A percentile compares a stretch with the other conserved stretches of the same genome.
These are phyloP conservation scores for Torymus texanus DNA, from an alignment of 2,888 invertebrate genomes.

Conservation along the genomic window DNA sequence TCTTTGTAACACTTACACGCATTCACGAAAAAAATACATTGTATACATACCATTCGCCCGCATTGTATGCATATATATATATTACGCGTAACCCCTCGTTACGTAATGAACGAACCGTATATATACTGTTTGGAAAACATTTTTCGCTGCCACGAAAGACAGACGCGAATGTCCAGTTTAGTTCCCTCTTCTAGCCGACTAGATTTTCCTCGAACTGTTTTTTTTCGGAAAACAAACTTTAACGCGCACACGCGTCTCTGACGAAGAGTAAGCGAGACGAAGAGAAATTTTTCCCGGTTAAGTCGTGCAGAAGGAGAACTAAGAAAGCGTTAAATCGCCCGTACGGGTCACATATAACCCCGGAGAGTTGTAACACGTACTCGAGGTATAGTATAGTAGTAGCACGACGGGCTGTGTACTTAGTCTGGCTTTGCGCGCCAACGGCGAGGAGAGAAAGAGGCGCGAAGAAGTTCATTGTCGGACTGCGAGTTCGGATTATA, in stretches of 20 bases:
- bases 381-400: no score
- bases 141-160: slow-evolving; percentile 2
- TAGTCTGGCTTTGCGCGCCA: no score
- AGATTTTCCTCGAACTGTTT: slow-evolving; percentile 5
- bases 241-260: background rate
- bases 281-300: slow-evolving; percentile 41
- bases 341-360: slow-evolving; percentile 1
- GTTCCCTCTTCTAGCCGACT: background rate
- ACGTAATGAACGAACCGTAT: no score
- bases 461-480: no score
- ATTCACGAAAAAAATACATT: no score
- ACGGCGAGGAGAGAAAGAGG: no score
- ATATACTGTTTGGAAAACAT: background rate
- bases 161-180: slow-evolving; percentile 10
- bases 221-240: slow-evolving; percentile 27
- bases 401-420: no score
- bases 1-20: no score
- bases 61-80: no score
- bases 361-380: background rate
- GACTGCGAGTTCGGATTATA: no score
- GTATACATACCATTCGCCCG: no score
- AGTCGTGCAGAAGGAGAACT: slow-evolving; percentile 27
- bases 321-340: slow-evolving; percentile 22
- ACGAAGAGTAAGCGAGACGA: background rate
- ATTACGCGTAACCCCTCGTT: no score